These are phyloP conservation scores for Suricata suricatta DNA, from an alignment of 2,113 vertebrate species.

Conservation along the genomic window DNA sequence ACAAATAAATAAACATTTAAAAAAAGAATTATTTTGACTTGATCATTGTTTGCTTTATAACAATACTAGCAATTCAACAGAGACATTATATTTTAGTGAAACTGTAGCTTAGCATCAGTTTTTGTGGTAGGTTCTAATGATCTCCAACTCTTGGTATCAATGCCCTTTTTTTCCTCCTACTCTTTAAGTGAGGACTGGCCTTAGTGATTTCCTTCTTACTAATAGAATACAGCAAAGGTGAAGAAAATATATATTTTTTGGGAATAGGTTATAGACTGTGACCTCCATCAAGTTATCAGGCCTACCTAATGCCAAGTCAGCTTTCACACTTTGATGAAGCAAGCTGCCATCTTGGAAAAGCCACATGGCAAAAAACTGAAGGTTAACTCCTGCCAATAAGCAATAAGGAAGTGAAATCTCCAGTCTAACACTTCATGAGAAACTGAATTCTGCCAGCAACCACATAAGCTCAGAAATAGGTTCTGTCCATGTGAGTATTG, in stretches of 20 bases:
- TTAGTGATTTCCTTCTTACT: background rate
- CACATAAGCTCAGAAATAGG: background rate
- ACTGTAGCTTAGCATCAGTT: background rate
- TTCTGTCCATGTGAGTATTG: background rate
- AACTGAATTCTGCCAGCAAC: background rate
- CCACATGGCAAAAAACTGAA: background rate
- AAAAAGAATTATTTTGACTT: background rate
- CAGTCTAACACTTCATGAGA: background rate
- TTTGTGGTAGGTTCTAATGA: background rate
- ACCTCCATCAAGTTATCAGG: background rate
- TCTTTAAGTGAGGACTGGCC: background rate
- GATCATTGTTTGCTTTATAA: background rate
- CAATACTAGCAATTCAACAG: background rate
- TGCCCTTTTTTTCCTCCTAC: too few relatives aligned
- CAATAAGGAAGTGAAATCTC: background rate
- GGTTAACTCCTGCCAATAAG: background rate
- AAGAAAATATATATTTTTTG: too few relatives aligned
- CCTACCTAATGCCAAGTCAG: background rate
- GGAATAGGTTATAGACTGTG: background rate
- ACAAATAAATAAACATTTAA: too few relatives aligned
- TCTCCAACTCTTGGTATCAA: background rate
- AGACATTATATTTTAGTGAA: background rate
- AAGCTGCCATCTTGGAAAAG: background rate
- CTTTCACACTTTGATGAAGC: background rate
- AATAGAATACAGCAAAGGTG: background rate